phyloP scores from a whole-genome alignment of 2,797 vertebrate species.

The Pangasius mekongensis region DNA sequence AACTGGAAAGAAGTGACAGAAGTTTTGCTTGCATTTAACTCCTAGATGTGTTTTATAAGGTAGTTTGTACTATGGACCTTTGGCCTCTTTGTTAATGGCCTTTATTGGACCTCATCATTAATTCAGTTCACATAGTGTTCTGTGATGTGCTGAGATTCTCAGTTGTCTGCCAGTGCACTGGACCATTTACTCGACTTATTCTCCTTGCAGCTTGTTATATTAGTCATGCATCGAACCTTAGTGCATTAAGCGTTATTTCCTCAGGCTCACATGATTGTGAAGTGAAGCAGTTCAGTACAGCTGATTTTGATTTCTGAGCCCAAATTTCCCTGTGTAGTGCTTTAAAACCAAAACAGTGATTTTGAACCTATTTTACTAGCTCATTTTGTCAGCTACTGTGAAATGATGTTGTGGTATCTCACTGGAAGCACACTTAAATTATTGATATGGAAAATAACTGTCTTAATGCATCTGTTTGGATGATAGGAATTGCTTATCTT shows the following conservation, averaged over 20 bases:
- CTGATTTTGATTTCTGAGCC: slow-evolving; percentile 22
- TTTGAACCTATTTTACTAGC: slow-evolving; percentile 11
- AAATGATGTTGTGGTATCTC: slow-evolving; percentile 30
- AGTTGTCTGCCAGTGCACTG: slow-evolving; percentile 18
- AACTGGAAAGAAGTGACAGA: slow-evolving; percentile 12
- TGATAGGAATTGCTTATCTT: slow-evolving; percentile 17
- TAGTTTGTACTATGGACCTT: not conserved
- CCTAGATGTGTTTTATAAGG: not conserved
- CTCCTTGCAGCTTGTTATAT: not conserved
- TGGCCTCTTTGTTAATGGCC: slow-evolving; percentile 25
- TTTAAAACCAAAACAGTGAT: not conserved
- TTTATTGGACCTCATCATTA: slow-evolving; percentile 26
- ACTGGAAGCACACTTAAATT: slow-evolving; percentile 45
- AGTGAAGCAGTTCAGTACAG: slow-evolving; percentile 12
- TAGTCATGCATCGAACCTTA: not conserved
- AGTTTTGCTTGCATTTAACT: slow-evolving; percentile 2
- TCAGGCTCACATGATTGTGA: slow-evolving; percentile 14
- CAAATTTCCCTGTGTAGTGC: slow-evolving; percentile 27
- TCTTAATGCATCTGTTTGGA: slow-evolving; percentile 39
- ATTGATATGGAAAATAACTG: slow-evolving; percentile 42
- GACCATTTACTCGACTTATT: slow-evolving; percentile 12
- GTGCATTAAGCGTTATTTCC: slow-evolving; percentile 22
- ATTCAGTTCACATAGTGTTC: slow-evolving; percentile 28
- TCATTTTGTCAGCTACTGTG: slow-evolving; percentile 31
- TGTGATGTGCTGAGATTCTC: slow-evolving; percentile 13